phyloP scores from a whole-genome alignment of 2,113 vertebrate species.

The human (Homo sapiens) region DNA sequence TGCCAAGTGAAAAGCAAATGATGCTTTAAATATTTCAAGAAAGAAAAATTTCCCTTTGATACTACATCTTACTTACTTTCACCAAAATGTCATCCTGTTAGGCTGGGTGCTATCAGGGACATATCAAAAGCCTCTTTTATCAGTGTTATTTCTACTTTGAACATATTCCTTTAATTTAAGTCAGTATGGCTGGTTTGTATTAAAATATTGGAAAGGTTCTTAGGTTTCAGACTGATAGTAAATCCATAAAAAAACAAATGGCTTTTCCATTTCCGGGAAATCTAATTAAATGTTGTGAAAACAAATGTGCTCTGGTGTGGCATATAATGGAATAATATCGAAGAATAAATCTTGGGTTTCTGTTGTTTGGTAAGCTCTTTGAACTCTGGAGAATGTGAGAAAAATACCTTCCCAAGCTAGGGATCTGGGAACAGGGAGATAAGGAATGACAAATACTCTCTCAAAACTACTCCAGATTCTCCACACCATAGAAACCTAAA shows the following conservation, averaged over 20 bases:
- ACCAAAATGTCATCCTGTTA: constrained; percentile 78
- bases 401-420: constrained; percentile 23
- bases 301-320: constrained; percentile 76
- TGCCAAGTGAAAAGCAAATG: constrained; percentile 63
- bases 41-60: constrained; percentile 71
- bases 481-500: neutral
- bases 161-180: constrained; percentile 84
- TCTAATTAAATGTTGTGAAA: constrained; percentile 82
- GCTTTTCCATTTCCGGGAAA: constrained; percentile 83
- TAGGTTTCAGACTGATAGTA: constrained; percentile 84
- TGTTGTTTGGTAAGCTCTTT: constrained; percentile 57
- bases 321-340: constrained; percentile 63
- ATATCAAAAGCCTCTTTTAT: constrained; percentile 78
- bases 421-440: constrained; percentile 15
- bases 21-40: constrained; percentile 64
- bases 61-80: constrained; percentile 77
- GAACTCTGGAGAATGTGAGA: constrained; percentile 49
- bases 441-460: neutral
- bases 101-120: constrained; percentile 75
- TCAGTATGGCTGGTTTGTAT: constrained; percentile 83
- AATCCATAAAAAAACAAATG: constrained; percentile 82
- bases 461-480: neutral
- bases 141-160: constrained; percentile 82
- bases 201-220: constrained; percentile 83
- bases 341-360: constrained; percentile 53